Evolutionary conservation across 2,888 invertebrate species (phyloP).

Genomic region (Erebia palarica): DNA sequence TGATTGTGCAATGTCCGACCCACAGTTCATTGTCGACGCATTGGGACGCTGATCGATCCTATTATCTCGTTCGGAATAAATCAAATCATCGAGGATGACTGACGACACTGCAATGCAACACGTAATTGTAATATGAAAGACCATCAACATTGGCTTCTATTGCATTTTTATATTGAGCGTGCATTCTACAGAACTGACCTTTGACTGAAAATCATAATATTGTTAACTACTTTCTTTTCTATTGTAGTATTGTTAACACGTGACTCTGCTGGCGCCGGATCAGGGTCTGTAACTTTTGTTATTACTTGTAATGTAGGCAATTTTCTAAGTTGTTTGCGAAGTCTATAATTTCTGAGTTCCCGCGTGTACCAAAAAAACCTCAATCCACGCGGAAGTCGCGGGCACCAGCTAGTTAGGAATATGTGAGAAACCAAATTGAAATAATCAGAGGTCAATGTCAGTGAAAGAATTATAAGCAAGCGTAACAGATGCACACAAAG

Average conservation of each 20-base stretch:
- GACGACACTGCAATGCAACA: conserved; percentile 34
- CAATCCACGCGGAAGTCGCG: too few relatives aligned
- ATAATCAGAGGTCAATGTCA: conserved; percentile 65
- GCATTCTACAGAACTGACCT: not conserved
- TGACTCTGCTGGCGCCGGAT: too few relatives aligned
- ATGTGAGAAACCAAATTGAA: not conserved
- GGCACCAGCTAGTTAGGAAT: too few relatives aligned
- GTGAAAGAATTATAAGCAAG: conserved; percentile 55
- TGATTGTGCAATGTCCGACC: conserved; percentile 66
- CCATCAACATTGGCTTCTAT: conserved; percentile 25
- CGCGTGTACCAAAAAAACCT: too few relatives aligned
- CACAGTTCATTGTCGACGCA: conserved; percentile 70
- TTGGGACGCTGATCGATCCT: conserved; percentile 61
- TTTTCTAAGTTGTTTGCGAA: too few relatives aligned
- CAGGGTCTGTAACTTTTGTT: too few relatives aligned
- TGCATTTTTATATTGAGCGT: conserved; percentile 26
- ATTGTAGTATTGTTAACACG: too few relatives aligned
- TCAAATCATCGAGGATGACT: conserved; percentile 37
- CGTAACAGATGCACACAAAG: conserved; percentile 61
- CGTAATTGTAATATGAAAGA: conserved; percentile 33
- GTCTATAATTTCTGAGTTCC: too few relatives aligned
- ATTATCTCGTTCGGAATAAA: conserved; percentile 55
- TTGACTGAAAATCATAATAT: too few relatives aligned
- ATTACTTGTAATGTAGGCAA: too few relatives aligned
- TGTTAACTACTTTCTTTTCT: too few relatives aligned